Evolutionary conservation across 2,888 invertebrate species (phyloP).

Genomic region (Hydrotaea diabolus): DNA sequence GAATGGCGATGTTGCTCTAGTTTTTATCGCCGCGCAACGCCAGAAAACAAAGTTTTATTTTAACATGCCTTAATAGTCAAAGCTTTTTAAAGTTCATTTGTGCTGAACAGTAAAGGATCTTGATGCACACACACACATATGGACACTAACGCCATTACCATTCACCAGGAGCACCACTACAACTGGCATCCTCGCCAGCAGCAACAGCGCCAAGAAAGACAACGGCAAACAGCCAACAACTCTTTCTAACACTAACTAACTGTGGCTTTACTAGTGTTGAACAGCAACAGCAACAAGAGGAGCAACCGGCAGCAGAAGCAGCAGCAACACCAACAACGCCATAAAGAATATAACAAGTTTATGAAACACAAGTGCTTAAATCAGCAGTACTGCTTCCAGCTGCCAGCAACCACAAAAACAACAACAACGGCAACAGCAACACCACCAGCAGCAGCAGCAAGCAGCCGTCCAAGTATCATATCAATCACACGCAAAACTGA

Average conservation of each 20-base stretch:
- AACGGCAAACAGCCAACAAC: conserved; percentile 13
- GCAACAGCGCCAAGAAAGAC: conserved; percentile 4
- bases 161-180: background rate
- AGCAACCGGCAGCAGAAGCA: no score
- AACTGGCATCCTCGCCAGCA: background rate
- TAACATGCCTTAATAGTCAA: conserved; percentile 67
- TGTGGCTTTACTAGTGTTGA: conserved; percentile 51
- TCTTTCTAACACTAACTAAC: conserved; percentile 42
- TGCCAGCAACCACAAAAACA: conserved; percentile 40
- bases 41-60: conserved; percentile 57
- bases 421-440: conserved; percentile 39
- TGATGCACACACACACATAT: conserved; percentile 51
- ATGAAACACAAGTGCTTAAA: conserved; percentile 67
- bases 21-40: conserved; percentile 4
- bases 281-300: background rate
- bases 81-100: conserved; percentile 68
- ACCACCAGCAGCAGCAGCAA: background rate
- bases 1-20: conserved; percentile 1
- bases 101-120: conserved; percentile 61
- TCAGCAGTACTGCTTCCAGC: conserved; percentile 54
- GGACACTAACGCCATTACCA: conserved; percentile 41
- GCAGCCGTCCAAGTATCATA: conserved; percentile 60
- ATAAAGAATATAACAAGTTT: conserved; percentile 61
- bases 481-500: conserved; percentile 66
- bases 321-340: conserved; percentile 37